Base-by-base conservation (phyloP, 2,888 invertebrate genomes). In the Nymphalis polychloros region DNA sequence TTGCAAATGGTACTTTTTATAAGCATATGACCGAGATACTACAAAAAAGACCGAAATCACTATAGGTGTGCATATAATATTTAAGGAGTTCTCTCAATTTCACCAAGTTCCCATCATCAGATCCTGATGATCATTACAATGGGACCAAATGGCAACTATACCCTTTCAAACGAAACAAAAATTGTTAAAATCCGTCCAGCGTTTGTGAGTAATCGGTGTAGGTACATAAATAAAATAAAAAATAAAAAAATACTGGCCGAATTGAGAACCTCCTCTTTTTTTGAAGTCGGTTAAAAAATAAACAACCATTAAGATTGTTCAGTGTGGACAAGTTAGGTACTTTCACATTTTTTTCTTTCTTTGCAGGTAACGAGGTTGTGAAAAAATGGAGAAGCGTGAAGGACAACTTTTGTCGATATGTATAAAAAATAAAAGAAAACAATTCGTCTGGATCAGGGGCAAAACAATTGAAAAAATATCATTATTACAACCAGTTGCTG, bases 341-440 rank as follows among this genome's bases (percentile, higher is more conserved):
- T 35, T 53, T 8, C 16, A 20, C 20, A 20, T 53, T 53, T 23
- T 53, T 53, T 53, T 67, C 59, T 67, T 67, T 71, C 60, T 71
- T 77, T 75, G 69, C 75, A 77, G 75, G 76, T 75, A 78, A 78
- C 63, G 73, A 77, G 63, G 35, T 69, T n/a, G 57, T 67, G 35
- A 76, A 77, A 72, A 77, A 76, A 73, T 78, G 75, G 76, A 78
- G 73, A 73, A 75, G 72, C 59, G 75, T 77, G 47, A 74, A 64
- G 68, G 75, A 75, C 63, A 76, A 76, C 69, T 76, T 72, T 70
- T 72, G 68, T 72, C 71, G 73, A 75, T 72, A 76, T 69, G 72
- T 69, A 73, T 73, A 73, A 73, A 78, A 76, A 73, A 46, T 55
- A 66, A 73, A 76, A 72, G 75, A 77, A 71, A 75, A 75, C 68